Percentiles rank a stretch among this genome's conserved stretches.
Conservation (phyloP, 2,113 vertebrate genomes). For the Laticauda laticaudata region DNA sequence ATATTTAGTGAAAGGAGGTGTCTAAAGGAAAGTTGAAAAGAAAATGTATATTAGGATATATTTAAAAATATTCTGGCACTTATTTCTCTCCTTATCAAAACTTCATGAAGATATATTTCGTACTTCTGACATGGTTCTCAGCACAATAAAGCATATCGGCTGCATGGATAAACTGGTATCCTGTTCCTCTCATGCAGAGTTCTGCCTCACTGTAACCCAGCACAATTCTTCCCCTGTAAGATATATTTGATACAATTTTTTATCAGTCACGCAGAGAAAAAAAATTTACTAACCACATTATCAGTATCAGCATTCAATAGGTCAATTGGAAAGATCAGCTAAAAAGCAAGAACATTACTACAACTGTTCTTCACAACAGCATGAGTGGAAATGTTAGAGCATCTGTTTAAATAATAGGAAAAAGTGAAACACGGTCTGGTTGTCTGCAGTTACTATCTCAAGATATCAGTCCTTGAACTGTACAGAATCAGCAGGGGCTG, state of each 20-base stretch:
- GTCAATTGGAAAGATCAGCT: not conserved
- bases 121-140: slow-evolving; percentile 83
- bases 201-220: slow-evolving; percentile 85
- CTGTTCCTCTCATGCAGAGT: slow-evolving; percentile 77
- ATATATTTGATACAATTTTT: not conserved
- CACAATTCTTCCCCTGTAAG: slow-evolving; percentile 78
- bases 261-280: not conserved
- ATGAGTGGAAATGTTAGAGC: not conserved
- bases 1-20: not conserved
- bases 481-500: not conserved
- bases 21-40: not conserved
- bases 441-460: not conserved
- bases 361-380: not conserved
- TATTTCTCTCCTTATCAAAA: not conserved
- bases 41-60: not conserved
- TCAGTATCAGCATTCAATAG: not conserved
- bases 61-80: slow-evolving; percentile 15
- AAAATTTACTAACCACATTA: not conserved
- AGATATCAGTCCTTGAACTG: not conserved
- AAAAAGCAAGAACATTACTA: not conserved
- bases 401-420: not conserved
- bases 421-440: not conserved
- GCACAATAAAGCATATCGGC: slow-evolving; percentile 88
- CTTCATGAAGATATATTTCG: slow-evolving; percentile 56
- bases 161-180: slow-evolving; percentile 86